These are phyloP conservation scores for Petromus typicus DNA, from an alignment of 2,113 vertebrate genomes.

Conservation along the genomic window DNA sequence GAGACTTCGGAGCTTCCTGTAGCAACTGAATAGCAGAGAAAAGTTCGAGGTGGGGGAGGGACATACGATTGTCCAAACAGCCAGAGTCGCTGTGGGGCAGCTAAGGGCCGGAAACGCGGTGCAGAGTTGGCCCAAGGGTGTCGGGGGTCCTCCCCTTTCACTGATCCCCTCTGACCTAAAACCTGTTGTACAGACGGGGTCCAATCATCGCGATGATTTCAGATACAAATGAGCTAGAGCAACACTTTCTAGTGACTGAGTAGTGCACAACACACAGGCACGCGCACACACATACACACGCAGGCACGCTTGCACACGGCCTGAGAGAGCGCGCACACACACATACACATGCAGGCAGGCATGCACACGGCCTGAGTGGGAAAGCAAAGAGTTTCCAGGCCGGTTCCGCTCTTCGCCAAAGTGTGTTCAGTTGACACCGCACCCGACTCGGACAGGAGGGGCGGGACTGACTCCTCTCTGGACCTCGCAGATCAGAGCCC, in stretches of 20 bases:
- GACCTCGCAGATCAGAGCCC: background rate
- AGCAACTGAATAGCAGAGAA: background rate
- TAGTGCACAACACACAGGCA: background rate
- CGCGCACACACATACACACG: background rate
- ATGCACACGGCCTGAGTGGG: background rate
- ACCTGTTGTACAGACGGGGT: background rate
- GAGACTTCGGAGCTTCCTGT: background rate
- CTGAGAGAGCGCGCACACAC: no score
- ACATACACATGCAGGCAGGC: no score
- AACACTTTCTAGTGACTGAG: background rate
- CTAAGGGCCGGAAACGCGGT: background rate
- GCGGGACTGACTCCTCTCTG: background rate
- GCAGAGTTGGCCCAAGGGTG: background rate
- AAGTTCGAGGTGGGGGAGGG: background rate
- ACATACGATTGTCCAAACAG: background rate
- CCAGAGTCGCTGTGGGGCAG: background rate
- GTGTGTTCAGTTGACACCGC: background rate
- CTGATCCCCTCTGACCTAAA: background rate
- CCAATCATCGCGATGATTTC: background rate
- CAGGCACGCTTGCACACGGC: fast-evolving
- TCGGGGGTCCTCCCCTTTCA: background rate
- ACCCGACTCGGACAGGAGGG: fast-evolving
- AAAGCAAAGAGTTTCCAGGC: background rate
- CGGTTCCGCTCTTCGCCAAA: background rate
- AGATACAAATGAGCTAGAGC: background rate